Evolutionary conservation across 2,797 vertebrate genomes (phyloP).

Genomic region (Urophycis tenuis): DNA sequence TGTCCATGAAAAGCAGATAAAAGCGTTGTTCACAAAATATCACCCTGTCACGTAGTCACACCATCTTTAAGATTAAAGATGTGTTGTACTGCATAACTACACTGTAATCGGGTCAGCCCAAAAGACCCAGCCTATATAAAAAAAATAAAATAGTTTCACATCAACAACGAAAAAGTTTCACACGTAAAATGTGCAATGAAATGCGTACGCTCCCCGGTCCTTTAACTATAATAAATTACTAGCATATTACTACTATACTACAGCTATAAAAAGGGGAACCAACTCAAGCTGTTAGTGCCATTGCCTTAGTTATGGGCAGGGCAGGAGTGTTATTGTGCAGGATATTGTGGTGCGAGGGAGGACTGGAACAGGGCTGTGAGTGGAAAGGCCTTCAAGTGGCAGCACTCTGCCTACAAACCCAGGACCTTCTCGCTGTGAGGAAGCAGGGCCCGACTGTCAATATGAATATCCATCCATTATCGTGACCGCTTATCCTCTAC

Average conservation of each 20-base stretch:
- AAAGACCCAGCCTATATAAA: not conserved
- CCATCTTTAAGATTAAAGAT: not conserved
- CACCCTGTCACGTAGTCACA: not conserved
- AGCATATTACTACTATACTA: not conserved
- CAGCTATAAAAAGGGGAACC: not conserved
- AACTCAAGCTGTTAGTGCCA: not conserved
- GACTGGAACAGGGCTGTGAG: not conserved
- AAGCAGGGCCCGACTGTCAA: too few relatives aligned
- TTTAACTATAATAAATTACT: not conserved
- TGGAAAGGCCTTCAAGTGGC: not conserved
- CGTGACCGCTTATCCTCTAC: too few relatives aligned
- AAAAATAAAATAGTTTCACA: not conserved
- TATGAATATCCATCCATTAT: too few relatives aligned
- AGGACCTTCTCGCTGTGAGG: not conserved
- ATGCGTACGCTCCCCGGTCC: too few relatives aligned
- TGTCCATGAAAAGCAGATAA: not conserved
- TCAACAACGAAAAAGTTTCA: too few relatives aligned
- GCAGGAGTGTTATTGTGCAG: not conserved
- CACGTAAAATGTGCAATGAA: too few relatives aligned
- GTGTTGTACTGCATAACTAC: not conserved
- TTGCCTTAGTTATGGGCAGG: not conserved
- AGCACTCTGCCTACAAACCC: not conserved
- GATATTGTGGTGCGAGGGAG: not conserved
- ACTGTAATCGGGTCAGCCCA: not conserved
- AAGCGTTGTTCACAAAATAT: not conserved